Base-by-base conservation (phyloP, 37 sponge, comb jelly and placozoan species). In the Axinella damicornis region DNA sequence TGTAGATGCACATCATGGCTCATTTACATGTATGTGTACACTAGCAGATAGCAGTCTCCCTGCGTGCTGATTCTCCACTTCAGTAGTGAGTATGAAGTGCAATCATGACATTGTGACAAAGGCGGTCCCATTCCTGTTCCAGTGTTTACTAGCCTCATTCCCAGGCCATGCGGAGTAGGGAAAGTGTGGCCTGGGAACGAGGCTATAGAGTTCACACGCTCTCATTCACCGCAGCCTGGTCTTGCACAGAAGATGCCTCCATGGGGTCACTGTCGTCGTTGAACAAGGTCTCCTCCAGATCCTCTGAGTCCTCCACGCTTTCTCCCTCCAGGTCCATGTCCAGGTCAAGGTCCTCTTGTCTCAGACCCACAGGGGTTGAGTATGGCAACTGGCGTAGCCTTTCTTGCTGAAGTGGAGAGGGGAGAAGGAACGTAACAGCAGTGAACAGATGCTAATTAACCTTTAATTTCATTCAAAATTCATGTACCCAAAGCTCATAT, bases 291-390 rank as follows among this genome's bases (percentile, higher is more conserved):
- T 19, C 28, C 46, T 69, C 78, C 13, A 55, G 59, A 57, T 70
- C 79, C 38, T 74, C 77, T 1, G 69, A 52, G 58, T 71, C 74
- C 31, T 85, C 75, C 6, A 52, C 53, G 21, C 57, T 61, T 15
- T 53, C 87, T 33, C 76, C 89, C 38, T 88, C 88, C 74, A 78
- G 28, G 5, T 88, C 89, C 61, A 73, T 74, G 25, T 67, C 89
- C 30, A 52, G 27, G 24, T 69, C 69, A 46, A 46, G 46, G 58
- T 84, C 90, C 21, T 20, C 70, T 53, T 34, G 71, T 24, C 52
- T 78, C 53, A 83, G 56, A 31, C 90, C 83, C 58, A 78, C 0
- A n/a, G 84, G 68, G n/a, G 39, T 18, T 15, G 63, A 31, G 69
- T 74, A 52, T 39, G 78, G 66, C 61, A 35, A 31, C 24, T 57